Percentiles rank a stretch among this genome's conserved stretches.
These are phyloP conservation scores for Lordiphosa fenestrarum DNA, from an alignment of 2,888 invertebrate genomes.

Conservation along the genomic window DNA sequence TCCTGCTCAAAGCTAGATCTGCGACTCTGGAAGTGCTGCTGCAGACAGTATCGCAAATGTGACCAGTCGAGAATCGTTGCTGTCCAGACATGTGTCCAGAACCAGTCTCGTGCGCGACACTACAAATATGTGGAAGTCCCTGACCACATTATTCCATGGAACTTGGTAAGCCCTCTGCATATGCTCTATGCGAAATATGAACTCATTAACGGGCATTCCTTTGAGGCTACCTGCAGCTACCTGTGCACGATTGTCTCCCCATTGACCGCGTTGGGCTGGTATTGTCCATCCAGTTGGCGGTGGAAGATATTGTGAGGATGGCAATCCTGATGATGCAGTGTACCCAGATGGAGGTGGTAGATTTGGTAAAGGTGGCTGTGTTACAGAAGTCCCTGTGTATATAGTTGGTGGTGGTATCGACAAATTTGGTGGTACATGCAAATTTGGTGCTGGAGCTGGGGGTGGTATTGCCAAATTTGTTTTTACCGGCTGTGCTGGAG, in stretches of 20 bases:
- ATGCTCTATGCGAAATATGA: not conserved
- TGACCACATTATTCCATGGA: not conserved
- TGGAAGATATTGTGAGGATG: too few relatives aligned
- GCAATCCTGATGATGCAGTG: too few relatives aligned
- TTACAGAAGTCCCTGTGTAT: too few relatives aligned
- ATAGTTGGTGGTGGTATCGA: too few relatives aligned
- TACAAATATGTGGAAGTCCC: not conserved
- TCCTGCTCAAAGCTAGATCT: not conserved
- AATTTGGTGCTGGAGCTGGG: too few relatives aligned
- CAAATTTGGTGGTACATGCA: too few relatives aligned
- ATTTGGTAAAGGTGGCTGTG: too few relatives aligned
- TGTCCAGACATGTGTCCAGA: not conserved
- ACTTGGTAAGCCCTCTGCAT: not conserved
- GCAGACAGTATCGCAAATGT: not conserved
- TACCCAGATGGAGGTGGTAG: too few relatives aligned
- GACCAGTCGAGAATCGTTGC: not conserved
- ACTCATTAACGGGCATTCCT: not conserved
- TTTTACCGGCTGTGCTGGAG: not conserved
- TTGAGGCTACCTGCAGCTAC: too few relatives aligned
- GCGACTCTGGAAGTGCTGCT: not conserved
- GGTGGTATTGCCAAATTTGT: not conserved
- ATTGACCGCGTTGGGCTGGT: too few relatives aligned
- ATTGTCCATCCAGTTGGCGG: too few relatives aligned
- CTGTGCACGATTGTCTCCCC: too few relatives aligned
- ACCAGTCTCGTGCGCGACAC: conserved; percentile 1